Percentiles rank a stretch among this genome's conserved stretches.
Evolutionary conservation across 2,888 invertebrate species (phyloP).

Genomic region (Drosophila tanythrix): DNA sequence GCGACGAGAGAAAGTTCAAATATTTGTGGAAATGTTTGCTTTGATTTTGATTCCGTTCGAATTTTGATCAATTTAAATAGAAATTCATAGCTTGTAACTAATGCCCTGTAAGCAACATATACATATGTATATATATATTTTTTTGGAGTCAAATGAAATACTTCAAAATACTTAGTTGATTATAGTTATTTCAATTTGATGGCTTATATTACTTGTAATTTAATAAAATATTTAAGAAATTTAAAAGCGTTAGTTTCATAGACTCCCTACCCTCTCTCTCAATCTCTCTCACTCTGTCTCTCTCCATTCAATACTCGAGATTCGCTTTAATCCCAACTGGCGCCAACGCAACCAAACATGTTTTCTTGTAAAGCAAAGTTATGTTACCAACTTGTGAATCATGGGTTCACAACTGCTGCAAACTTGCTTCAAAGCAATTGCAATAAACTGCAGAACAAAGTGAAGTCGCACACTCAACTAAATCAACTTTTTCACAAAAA

Average conservation of each 20-base stretch:
- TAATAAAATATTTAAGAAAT: not conserved
- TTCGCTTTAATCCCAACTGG: not conserved
- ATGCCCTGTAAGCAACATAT: not conserved
- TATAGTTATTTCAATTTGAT: slow-evolving; percentile 3
- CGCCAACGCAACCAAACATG: slow-evolving; percentile 10
- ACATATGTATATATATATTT: too few relatives aligned
- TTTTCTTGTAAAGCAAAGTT: slow-evolving; percentile 21
- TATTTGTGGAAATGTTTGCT: not conserved
- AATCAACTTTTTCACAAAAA: slow-evolving; percentile 7
- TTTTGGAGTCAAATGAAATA: not conserved
- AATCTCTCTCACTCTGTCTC: not conserved
- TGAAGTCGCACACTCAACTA: not conserved
- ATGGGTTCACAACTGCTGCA: slow-evolving; percentile 30
- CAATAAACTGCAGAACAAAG: slow-evolving; percentile 40
- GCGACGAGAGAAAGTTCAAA: not conserved
- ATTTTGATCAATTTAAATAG: not conserved
- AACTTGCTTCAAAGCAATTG: slow-evolving; percentile 33
- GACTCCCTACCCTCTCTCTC: too few relatives aligned
- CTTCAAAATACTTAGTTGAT: not conserved
- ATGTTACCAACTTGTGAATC: slow-evolving; percentile 37
- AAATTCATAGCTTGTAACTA: not conserved
- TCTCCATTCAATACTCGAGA: not conserved
- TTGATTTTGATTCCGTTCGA: not conserved
- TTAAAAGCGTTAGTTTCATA: not conserved
- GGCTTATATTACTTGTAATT: not conserved